Conservation (phyloP, 2,797 vertebrate genomes). For the Apogon hyalosoma region DNA sequence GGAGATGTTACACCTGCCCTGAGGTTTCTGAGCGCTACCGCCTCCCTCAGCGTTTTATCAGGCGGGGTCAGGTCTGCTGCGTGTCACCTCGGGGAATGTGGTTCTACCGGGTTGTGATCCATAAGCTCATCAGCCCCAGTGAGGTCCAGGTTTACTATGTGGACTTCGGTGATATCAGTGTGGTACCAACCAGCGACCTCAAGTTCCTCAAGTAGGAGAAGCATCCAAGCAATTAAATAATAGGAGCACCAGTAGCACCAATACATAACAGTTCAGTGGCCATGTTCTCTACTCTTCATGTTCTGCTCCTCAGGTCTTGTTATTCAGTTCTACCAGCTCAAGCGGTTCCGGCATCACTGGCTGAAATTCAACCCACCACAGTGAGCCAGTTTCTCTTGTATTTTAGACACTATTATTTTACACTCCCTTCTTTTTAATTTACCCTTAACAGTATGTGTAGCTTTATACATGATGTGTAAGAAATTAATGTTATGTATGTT, state of each 20-base stretch:
- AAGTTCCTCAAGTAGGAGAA: conserved; percentile 93
- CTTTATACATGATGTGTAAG: no score
- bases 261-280: background rate
- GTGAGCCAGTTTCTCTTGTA: conserved; percentile 63
- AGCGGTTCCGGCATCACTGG: conserved; percentile 90
- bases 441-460: no score
- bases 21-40: conserved; percentile 86
- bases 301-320: conserved; percentile 81
- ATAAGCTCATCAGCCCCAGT: conserved; percentile 81
- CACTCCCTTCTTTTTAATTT: background rate
- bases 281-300: background rate
- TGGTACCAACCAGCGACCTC: conserved; percentile 84
- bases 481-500: no score
- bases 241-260: no score
- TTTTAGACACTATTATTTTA: background rate
- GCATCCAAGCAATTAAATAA: background rate
- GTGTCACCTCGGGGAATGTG: conserved; percentile 83
- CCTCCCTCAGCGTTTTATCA: conserved; percentile 85
- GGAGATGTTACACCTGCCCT: conserved; percentile 89
- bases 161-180: conserved; percentile 87
- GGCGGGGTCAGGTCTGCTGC: conserved; percentile 91
- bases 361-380: conserved; percentile 85
- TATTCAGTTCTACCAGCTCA: conserved; percentile 92
- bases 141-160: conserved; percentile 91
- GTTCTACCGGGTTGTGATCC: conserved; percentile 93